Percentiles rank a stretch among this genome's conserved stretches.
Evolutionary conservation across 2,888 invertebrate genomes (phyloP).

Genomic region (Andrena flavipes): DNA sequence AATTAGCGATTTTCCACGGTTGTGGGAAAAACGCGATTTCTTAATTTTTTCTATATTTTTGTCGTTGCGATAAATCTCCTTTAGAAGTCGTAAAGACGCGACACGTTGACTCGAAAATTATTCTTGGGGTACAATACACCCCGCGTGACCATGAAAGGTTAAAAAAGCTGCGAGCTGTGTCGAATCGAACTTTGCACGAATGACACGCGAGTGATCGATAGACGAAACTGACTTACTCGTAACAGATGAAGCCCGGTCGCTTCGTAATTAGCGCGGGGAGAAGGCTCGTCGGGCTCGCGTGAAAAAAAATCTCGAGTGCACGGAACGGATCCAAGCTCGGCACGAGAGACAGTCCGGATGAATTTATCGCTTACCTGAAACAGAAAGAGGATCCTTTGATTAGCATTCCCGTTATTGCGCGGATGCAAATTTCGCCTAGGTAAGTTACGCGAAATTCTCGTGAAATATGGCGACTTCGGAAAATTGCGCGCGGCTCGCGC

Average conservation of each 20-base stretch:
- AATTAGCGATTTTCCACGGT: no score
- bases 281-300: neutral
- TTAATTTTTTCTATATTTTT: no score
- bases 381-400: slow-evolving; percentile 55
- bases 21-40: no score
- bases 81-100: no score
- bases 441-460: slow-evolving; percentile 50
- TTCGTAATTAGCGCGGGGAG: neutral
- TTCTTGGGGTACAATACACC: no score
- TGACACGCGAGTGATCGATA: neutral
- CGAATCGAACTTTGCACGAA: no score
- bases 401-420: slow-evolving; percentile 59
- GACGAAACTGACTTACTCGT: neutral
- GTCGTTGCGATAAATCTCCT: no score
- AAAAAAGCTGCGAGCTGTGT: no score
- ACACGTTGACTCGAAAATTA: no score
- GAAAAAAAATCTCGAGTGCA: neutral
- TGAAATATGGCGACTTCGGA: slow-evolving; percentile 57
- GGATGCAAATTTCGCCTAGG: slow-evolving; percentile 51
- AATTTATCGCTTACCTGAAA: slow-evolving; percentile 67
- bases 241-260: neutral
- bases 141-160: no score
- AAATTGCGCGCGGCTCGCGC: slow-evolving; percentile 45
- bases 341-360: slow-evolving; percentile 16
- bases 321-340: neutral